Base-by-base conservation (phyloP, 2,113 vertebrate species). In the Hemibagrus wyckioides region DNA sequence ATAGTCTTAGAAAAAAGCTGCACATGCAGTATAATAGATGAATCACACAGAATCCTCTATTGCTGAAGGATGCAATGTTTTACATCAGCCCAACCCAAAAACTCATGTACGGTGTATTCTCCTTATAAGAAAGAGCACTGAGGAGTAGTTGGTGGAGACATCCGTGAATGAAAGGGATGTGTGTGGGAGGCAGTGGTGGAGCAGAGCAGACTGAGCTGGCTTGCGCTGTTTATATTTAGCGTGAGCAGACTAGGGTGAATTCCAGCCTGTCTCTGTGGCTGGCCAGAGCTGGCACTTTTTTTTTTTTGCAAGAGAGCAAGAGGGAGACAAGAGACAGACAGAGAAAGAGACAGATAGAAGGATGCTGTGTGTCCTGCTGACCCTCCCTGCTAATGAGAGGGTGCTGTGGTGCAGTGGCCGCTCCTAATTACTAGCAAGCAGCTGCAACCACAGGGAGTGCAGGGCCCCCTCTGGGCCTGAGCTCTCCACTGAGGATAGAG, bases 361-460 rank as follows among this genome's bases (percentile, higher is more conserved):
- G 92, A 91, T 91, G 87, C 91, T 90, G 90, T 89, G 90, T 91
- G 91, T 95, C 94, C 92, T 79, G 90, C 91, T 93, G 94, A 93
- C 94, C 95, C 94, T 89, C 94, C 94, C 94, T 92, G 92, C 91
- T 95, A 95, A 96, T 96, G 94, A 96, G 93, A 95, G 95, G 94
- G 94, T 94, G 93, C 90, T 88, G 91, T 90, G 90, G 92, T 91
- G 86, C 92, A 88, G 91, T 91, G 93, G 93, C 92, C 90, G 90
- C 93, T 93, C 91, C 90, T 95, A 95, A 95, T 95, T 95, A 93
- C 94, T 92, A 94, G 91, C 90, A 93, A 94, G 92, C 91, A 92
- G 93, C 92, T 94, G 92, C 92, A 93, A 92, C 93, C 92, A 88
- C 92, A 93, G 65, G 86, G 92, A 86, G 82, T 28, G 89, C 85